Evolutionary conservation across 2,113 vertebrate genomes (phyloP).

Genomic region (Drymodes brunneopygia): DNA sequence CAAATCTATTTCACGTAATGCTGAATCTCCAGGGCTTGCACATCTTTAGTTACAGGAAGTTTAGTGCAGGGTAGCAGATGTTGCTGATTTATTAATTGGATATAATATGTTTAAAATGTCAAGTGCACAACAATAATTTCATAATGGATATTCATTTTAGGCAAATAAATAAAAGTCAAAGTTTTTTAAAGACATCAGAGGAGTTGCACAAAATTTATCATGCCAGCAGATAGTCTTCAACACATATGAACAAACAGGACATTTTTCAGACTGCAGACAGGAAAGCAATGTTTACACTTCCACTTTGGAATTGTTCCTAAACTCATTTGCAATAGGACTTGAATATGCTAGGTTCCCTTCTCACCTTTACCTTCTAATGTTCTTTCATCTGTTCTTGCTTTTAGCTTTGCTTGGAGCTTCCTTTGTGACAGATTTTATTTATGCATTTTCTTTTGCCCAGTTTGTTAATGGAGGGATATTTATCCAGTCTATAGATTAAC

Average conservation of each 20-base stretch:
- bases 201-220: not conserved
- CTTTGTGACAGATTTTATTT: not conserved
- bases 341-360: not conserved
- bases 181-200: not conserved
- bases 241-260: not conserved
- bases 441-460: not conserved
- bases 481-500: not conserved
- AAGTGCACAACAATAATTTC: slow-evolving; percentile 37
- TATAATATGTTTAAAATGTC: slow-evolving; percentile 71
- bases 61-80: slow-evolving; percentile 72
- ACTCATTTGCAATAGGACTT: not conserved
- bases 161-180: not conserved
- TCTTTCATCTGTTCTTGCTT: not conserved
- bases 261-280: not conserved
- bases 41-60: slow-evolving; percentile 75
- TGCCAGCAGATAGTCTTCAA: not conserved
- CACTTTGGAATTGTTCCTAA: not conserved
- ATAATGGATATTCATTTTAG: slow-evolving; percentile 15
- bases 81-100: slow-evolving; percentile 54
- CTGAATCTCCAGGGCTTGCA: slow-evolving; percentile 68
- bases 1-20: slow-evolving; percentile 70
- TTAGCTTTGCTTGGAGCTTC: not conserved
- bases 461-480: not conserved
- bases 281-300: not conserved
- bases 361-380: not conserved